Conservation (phyloP, 37 sponge, comb jelly and placozoan genomes). For the Chondrosia reniformis region DNA sequence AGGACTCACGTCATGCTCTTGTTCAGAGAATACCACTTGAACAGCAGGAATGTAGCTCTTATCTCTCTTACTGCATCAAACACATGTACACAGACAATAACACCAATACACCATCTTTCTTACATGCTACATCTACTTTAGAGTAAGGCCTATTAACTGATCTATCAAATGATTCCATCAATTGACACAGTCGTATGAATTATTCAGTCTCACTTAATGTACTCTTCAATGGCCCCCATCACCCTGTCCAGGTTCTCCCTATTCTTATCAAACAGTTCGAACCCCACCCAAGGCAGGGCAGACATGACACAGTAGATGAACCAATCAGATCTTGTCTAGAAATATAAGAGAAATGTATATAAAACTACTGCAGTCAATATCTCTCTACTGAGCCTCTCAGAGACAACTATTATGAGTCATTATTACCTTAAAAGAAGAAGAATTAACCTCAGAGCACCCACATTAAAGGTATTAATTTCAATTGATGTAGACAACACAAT, state of each 20-base stretch:
- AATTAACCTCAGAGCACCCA: too few species aligned
- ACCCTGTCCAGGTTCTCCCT: constrained; percentile 60
- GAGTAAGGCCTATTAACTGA: background rate
- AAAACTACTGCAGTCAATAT: background rate
- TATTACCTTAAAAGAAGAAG: too few species aligned
- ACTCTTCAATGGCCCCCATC: constrained; percentile 57
- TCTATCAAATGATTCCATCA: too few species aligned
- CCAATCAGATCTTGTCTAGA: constrained; percentile 82
- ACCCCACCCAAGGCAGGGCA: constrained; percentile 86
- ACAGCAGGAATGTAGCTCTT: constrained; percentile 69
- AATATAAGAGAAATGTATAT: background rate
- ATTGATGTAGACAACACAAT: too few species aligned
- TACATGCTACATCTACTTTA: background rate
- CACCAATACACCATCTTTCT: background rate
- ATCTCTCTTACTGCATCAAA: constrained; percentile 59
- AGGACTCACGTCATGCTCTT: constrained; percentile 61
- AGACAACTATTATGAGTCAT: too few species aligned
- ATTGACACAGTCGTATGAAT: too few species aligned
- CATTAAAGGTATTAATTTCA: too few species aligned
- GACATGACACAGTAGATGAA: constrained; percentile 78
- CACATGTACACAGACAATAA: background rate
- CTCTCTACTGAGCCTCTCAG: too few species aligned
- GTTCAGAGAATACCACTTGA: constrained; percentile 64
- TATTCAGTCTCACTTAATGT: constrained; percentile 68
- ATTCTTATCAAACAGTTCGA: constrained; percentile 59